Conservation (phyloP, 2,888 invertebrate genomes). For the Protonemura montana region DNA sequence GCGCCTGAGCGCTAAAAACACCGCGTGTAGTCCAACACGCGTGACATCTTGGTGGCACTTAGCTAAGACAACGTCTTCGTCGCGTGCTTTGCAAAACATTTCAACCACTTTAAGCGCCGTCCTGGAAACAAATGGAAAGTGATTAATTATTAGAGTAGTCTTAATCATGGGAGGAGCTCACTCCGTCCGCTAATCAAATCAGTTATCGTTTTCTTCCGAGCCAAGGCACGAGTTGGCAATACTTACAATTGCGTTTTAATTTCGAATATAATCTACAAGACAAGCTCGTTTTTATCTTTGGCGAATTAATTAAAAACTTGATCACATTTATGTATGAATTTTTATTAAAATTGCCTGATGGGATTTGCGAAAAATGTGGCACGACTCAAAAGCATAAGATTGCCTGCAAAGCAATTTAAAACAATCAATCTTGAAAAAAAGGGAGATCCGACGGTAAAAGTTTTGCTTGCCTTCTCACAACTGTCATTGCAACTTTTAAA, state of each 20-base stretch:
- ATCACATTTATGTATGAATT: slow-evolving; percentile 27
- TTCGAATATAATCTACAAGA: slow-evolving; percentile 14
- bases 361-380: slow-evolving; percentile 20
- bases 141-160: slow-evolving; percentile 12
- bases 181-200: background rate
- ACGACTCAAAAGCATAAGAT: slow-evolving; percentile 7
- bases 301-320: slow-evolving; percentile 38
- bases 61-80: background rate
- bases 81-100: background rate
- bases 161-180: background rate
- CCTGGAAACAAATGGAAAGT: background rate
- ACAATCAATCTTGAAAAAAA: slow-evolving; percentile 46
- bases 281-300: slow-evolving; percentile 15
- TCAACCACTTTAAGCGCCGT: background rate
- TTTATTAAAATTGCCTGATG: slow-evolving; percentile 31
- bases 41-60: background rate
- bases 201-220: background rate
- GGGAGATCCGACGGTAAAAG: slow-evolving; percentile 30
- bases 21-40: background rate
- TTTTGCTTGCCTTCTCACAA: slow-evolving; percentile 38
- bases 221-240: background rate
- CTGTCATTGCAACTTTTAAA: slow-evolving; percentile 50
- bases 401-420: slow-evolving; percentile 42
- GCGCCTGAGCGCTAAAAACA: background rate
- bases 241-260: background rate